Percentiles rank a stretch among this genome's conserved stretches.
Evolutionary conservation across 2,113 vertebrate species (phyloP).

Genomic region (Toxotes jaculatrix): DNA sequence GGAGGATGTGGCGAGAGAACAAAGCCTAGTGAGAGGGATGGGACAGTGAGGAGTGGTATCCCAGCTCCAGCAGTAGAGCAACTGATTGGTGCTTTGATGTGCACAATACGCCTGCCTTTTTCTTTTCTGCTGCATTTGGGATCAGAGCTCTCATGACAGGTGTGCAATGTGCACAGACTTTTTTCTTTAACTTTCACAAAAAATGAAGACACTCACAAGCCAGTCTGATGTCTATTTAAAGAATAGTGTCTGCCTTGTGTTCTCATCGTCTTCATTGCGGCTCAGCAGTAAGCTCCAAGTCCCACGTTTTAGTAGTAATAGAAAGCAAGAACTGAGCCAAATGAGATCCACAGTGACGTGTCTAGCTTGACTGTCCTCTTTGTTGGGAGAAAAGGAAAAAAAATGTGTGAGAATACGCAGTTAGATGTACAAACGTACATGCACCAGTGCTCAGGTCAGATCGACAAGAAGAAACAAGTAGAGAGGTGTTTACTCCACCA

Average conservation of each 20-base stretch:
- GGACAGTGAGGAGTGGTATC: slow-evolving; percentile 68
- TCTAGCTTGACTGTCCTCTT: background rate
- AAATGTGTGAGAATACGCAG: background rate
- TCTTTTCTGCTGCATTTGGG: slow-evolving; percentile 60
- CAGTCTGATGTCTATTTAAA: slow-evolving; percentile 47
- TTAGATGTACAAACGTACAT: slow-evolving; percentile 28
- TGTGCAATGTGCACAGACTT: slow-evolving; percentile 49
- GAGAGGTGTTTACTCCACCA: slow-evolving; percentile 37
- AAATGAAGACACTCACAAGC: slow-evolving; percentile 18
- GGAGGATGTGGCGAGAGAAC: slow-evolving; percentile 56
- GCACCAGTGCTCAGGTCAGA: slow-evolving; percentile 14
- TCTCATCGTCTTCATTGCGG: slow-evolving; percentile 9
- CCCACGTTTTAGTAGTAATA: slow-evolving; percentile 17
- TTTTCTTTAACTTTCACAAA: slow-evolving; percentile 25
- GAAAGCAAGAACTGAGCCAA: slow-evolving; percentile 16
- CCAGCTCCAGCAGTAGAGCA: slow-evolving; percentile 69
- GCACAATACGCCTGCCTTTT: slow-evolving; percentile 61
- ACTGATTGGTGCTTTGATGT: slow-evolving; percentile 81
- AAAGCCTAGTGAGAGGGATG: slow-evolving; percentile 52
- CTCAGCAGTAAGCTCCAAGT: slow-evolving; percentile 9
- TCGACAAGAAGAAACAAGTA: slow-evolving; percentile 26
- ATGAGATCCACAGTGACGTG: background rate
- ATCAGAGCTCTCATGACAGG: slow-evolving; percentile 61
- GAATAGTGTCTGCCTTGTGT: slow-evolving; percentile 14
- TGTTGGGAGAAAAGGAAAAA: background rate